Conservation (phyloP, 2,888 invertebrate genomes). For the Cyaniris semiargus region DNA sequence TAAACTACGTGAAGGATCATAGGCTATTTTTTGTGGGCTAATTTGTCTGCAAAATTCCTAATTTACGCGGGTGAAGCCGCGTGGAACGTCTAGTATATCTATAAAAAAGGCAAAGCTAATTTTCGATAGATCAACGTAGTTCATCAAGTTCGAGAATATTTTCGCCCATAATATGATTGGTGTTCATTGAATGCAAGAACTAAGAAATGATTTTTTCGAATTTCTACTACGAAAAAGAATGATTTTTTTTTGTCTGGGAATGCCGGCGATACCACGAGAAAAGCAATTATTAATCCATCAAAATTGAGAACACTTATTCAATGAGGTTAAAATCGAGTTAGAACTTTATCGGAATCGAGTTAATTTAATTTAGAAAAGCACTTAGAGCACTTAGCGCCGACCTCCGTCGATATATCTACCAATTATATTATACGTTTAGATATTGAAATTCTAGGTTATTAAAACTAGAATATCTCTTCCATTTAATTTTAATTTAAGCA, state of each 20-base stretch:
- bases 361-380: slow-evolving; percentile 9
- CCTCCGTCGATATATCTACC: neutral
- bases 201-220: no score
- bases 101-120: neutral
- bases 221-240: no score
- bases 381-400: neutral
- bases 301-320: neutral
- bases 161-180: no score
- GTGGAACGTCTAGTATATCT: no score
- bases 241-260: no score
- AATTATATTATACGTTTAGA: neutral
- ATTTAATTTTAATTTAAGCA: neutral
- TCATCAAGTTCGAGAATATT: no score
- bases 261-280: neutral
- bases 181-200: no score
- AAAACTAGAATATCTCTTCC: neutral
- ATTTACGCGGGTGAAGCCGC: no score
- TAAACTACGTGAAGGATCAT: no score
- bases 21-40: no score
- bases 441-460: neutral
- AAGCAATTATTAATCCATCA: neutral
- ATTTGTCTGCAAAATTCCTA: no score
- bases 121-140: no score
- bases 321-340: neutral
- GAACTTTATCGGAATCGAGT: neutral